Evolutionary conservation across 2,113 vertebrate species (phyloP).

Genomic region (Carettochelys insculpta): DNA sequence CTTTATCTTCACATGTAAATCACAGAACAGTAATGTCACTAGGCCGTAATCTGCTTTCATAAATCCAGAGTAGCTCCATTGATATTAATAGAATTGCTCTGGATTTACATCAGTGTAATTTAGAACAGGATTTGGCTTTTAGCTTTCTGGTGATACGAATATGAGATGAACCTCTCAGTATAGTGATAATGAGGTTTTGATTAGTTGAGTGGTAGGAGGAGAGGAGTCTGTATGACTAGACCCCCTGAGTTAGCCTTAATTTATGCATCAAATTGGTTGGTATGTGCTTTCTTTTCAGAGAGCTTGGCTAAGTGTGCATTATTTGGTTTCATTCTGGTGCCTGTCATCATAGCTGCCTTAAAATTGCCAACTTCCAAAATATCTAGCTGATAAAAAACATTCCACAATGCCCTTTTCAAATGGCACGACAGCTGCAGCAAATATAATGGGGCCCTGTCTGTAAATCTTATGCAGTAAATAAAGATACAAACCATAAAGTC

Average conservation of each 20-base stretch:
- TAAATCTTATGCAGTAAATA: background rate
- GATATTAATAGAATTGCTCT: background rate
- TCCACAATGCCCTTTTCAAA: constrained; percentile 42
- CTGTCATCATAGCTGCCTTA: accelerated
- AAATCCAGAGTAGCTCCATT: background rate
- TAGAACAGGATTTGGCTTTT: background rate
- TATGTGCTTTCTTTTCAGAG: background rate
- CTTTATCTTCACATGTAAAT: background rate
- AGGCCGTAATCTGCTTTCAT: background rate
- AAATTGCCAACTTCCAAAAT: background rate
- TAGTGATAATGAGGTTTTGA: background rate
- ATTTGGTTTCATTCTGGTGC: background rate
- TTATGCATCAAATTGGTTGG: background rate
- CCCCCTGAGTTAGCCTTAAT: background rate
- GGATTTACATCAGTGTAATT: background rate
- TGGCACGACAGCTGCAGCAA: background rate
- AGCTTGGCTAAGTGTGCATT: background rate
- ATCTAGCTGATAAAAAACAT: background rate
- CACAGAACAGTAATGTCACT: background rate
- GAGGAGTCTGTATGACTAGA: accelerated
- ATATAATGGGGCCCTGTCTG: background rate
- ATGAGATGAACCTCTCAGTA: background rate
- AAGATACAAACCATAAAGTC: background rate
- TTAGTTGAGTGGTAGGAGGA: accelerated
- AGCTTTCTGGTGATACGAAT: background rate